These are phyloP conservation scores for Lycodopsis pacificus DNA, from an alignment of 2,797 vertebrate genomes.

Conservation along the genomic window DNA sequence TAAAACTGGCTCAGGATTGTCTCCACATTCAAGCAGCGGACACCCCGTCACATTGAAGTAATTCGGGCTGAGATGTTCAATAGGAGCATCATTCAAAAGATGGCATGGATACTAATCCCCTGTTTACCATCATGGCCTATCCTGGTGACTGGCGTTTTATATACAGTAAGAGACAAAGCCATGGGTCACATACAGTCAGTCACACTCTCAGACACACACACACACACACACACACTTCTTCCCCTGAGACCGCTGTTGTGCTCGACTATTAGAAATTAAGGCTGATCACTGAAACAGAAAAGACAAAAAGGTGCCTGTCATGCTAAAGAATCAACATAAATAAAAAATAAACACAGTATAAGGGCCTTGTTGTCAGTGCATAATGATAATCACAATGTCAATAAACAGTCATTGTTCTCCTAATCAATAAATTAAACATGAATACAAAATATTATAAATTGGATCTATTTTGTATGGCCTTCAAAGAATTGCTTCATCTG, in stretches of 20 bases:
- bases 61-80: slow-evolving; percentile 32
- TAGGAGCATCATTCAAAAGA: slow-evolving; percentile 46
- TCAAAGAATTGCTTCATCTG: slow-evolving; percentile 73
- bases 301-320: slow-evolving; percentile 66
- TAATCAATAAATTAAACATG: slow-evolving; percentile 74
- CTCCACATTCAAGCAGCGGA: slow-evolving; percentile 79
- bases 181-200: slow-evolving; percentile 64
- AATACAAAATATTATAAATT: slow-evolving; percentile 76
- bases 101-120: slow-evolving; percentile 47
- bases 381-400: slow-evolving; percentile 77
- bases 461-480: slow-evolving; percentile 55
- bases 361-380: slow-evolving; percentile 82
- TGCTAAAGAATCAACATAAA: slow-evolving; percentile 67
- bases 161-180: slow-evolving; percentile 68
- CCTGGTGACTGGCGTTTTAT: slow-evolving; percentile 61
- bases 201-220: slow-evolving; percentile 4
- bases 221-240: slow-evolving; percentile 55
- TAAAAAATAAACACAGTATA: slow-evolving; percentile 79
- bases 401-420: slow-evolving; percentile 72
- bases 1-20: slow-evolving; percentile 72
- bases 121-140: slow-evolving; percentile 56
- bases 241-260: slow-evolving; percentile 87
- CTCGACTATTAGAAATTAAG: slow-evolving; percentile 86
- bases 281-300: slow-evolving; percentile 82
- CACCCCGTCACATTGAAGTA: slow-evolving; percentile 59